A percentile compares a stretch with the other conserved stretches of the same genome.
Evolutionary conservation across 2,888 invertebrate species (phyloP).

Genomic region (Buathra laborator): DNA sequence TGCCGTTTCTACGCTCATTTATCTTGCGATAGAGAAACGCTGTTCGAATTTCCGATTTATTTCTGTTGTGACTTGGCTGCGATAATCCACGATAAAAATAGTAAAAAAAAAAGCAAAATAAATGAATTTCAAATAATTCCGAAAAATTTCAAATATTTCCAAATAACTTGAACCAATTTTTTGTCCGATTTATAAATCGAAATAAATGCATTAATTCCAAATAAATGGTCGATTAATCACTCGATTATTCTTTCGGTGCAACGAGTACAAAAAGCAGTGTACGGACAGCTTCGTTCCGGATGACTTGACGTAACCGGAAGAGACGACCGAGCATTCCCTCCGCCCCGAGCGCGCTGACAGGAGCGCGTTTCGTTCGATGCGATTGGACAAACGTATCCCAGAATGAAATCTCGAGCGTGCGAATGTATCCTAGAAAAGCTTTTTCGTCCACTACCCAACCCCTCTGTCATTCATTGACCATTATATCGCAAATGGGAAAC

Average conservation of each 20-base stretch:
- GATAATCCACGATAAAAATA: not conserved
- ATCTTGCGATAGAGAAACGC: slow-evolving; percentile 5
- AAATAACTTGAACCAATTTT: too few relatives aligned
- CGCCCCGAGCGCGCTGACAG: not conserved
- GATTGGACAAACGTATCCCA: slow-evolving; percentile 55
- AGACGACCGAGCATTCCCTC: slow-evolving; percentile 48
- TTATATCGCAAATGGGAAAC: slow-evolving; percentile 58
- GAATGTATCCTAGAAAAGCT: slow-evolving; percentile 52
- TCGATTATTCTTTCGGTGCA: not conserved
- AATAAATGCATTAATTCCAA: not conserved
- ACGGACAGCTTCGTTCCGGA: slow-evolving; percentile 34
- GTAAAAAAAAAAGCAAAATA: too few relatives aligned
- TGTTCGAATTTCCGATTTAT: not conserved
- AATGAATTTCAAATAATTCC: too few relatives aligned
- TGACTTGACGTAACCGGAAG: slow-evolving; percentile 60
- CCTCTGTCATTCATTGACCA: slow-evolving; percentile 22
- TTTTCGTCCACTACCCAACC: slow-evolving; percentile 40
- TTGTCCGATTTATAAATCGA: not conserved
- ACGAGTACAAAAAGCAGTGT: not conserved
- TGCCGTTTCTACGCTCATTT: slow-evolving; percentile 16
- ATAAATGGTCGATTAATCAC: not conserved
- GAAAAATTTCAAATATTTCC: too few relatives aligned
- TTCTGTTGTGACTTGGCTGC: not conserved
- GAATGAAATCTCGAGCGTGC: slow-evolving; percentile 53
- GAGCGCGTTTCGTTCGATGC: slow-evolving; percentile 57